These are phyloP conservation scores for Bombus turneri DNA, from an alignment of 1,140 invertebrate species.

Conservation along the genomic window DNA sequence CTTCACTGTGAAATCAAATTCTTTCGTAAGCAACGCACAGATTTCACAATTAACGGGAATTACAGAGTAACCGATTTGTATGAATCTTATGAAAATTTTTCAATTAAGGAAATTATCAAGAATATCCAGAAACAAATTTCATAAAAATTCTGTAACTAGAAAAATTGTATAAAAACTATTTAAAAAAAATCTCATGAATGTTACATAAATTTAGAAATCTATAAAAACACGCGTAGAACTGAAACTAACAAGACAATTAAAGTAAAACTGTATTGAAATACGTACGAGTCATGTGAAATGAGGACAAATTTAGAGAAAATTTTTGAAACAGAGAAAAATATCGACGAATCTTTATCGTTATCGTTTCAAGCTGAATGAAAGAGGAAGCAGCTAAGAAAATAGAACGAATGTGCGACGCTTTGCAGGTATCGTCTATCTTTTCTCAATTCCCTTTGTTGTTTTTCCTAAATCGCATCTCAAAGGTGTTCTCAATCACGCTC, in stretches of 20 bases:
- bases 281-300: too few relatives aligned
- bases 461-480: conserved; percentile 10
- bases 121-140: background rate
- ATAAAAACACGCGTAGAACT: background rate
- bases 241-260: too few relatives aligned
- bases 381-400: background rate
- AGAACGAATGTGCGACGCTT: background rate
- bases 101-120: background rate
- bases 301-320: too few relatives aligned
- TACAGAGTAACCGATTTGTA: background rate
- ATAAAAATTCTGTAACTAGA: background rate
- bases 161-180: background rate
- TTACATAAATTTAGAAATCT: background rate
- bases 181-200: background rate
- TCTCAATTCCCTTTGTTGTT: background rate
- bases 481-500: conserved; percentile 14
- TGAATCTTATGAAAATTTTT: background rate
- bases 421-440: background rate
- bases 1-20: background rate
- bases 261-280: too few relatives aligned
- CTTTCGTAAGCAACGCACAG: background rate
- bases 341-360: background rate
- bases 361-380: background rate
- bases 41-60: background rate
- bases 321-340: background rate